Conservation (phyloP, 1,140 invertebrate genomes). For the Kradibia gibbosae region DNA sequence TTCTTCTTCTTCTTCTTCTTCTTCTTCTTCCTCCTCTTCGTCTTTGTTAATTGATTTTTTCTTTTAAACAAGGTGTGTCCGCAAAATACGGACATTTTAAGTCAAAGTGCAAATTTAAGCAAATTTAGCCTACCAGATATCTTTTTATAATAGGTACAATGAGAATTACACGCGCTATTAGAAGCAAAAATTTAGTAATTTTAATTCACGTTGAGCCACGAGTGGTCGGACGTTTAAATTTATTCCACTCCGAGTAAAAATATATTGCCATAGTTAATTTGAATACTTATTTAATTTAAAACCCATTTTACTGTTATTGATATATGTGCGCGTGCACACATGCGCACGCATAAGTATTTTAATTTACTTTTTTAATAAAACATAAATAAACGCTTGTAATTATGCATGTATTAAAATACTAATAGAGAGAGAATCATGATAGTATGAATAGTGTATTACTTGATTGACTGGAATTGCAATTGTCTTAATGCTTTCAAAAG, state of each 20-base stretch:
- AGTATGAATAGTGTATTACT: no score
- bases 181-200: neutral
- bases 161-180: constrained; percentile 4
- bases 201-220: neutral
- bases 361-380: no score
- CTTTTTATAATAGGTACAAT: constrained; percentile 13
- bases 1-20: neutral
- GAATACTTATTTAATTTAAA: neutral
- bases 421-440: no score
- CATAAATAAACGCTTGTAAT: no score
- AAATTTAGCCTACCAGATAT: neutral
- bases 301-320: neutral
- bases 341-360: no score
- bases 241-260: neutral
- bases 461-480: no score
- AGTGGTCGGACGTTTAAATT: neutral
- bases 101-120: neutral
- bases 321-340: no score
- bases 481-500: neutral
- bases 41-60: no score
- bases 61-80: constrained; percentile 3
- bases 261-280: neutral
- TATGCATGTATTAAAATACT: no score
- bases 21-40: no score
- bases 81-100: constrained; percentile 9